phyloP scores from a whole-genome alignment of 2,888 invertebrate genomes.

The Tenthredo notha region DNA sequence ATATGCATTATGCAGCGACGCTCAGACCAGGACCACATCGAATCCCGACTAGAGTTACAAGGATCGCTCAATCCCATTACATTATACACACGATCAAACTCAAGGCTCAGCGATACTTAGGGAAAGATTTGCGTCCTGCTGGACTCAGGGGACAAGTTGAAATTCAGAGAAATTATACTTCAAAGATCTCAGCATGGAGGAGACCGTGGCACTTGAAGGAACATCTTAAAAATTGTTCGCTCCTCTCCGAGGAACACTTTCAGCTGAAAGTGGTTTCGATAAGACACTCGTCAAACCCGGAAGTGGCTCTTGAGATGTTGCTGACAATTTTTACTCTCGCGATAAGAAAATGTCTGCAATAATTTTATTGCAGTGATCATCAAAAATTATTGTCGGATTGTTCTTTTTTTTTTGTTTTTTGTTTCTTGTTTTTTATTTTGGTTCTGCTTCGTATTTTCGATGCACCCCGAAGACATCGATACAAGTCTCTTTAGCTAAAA shows the following conservation, averaged over 20 bases:
- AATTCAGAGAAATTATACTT: slow-evolving; percentile 11
- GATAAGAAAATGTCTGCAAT: slow-evolving; percentile 7
- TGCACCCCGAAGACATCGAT: background rate
- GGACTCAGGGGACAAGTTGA: background rate
- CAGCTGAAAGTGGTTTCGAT: slow-evolving; percentile 49
- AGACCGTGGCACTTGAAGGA: background rate
- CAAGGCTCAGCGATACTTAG: background rate
- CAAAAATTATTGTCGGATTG: background rate
- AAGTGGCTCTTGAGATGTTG: slow-evolving; percentile 34
- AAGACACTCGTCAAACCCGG: slow-evolving; percentile 48
- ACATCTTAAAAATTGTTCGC: slow-evolving; percentile 24
- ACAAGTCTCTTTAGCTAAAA: slow-evolving; percentile 13
- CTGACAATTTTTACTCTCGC: slow-evolving; percentile 28
- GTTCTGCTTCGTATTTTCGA: background rate
- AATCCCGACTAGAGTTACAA: slow-evolving; percentile 34
- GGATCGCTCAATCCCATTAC: slow-evolving; percentile 41
- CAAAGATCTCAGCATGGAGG: background rate
- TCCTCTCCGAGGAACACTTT: slow-evolving; percentile 32
- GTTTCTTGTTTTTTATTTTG: background rate
- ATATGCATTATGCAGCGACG: slow-evolving; percentile 47
- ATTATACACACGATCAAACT: slow-evolving; percentile 24
- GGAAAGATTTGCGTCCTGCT: slow-evolving; percentile 6
- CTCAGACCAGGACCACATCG: slow-evolving; percentile 11
- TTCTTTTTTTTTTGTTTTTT: background rate
- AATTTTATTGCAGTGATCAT: background rate